Conservation (phyloP, 2,113 vertebrate species). For the Oostethus manadensis region DNA sequence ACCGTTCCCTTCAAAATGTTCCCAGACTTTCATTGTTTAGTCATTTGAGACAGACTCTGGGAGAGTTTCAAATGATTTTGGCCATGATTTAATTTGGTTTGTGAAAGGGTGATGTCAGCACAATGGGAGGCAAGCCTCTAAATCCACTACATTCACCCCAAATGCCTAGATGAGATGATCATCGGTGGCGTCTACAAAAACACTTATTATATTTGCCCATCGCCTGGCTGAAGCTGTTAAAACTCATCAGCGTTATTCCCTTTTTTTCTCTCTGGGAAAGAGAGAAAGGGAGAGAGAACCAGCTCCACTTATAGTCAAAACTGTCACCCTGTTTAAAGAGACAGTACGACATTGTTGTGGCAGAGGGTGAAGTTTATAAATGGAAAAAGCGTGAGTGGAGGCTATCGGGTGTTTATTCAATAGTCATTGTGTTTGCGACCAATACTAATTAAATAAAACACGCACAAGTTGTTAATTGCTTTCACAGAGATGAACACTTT, state of each 20-base stretch:
- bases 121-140: constrained; percentile 83
- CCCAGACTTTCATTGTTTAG: constrained; percentile 71
- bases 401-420: constrained; percentile 55
- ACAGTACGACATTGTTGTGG: constrained; percentile 48
- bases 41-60: constrained; percentile 67
- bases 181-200: constrained; percentile 82
- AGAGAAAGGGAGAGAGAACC: constrained; percentile 41
- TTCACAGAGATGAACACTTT: constrained; percentile 50
- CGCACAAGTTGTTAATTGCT: constrained; percentile 57
- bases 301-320: constrained; percentile 67
- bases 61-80: constrained; percentile 77
- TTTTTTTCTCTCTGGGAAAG: constrained; percentile 65
- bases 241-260: constrained; percentile 85
- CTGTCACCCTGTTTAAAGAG: constrained; percentile 60
- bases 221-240: constrained; percentile 89
- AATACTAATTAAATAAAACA: constrained; percentile 70
- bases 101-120: constrained; percentile 81
- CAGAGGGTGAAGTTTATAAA: constrained; percentile 44
- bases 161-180: constrained; percentile 84
- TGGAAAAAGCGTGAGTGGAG: constrained; percentile 44
- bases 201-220: constrained; percentile 91
- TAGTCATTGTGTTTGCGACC: constrained; percentile 67
- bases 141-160: constrained; percentile 90
- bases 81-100: constrained; percentile 77
- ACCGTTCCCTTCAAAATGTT: constrained; percentile 60